Evolutionary conservation across 2,888 invertebrate species (phyloP), one percentile per base, ranked within the genome.

Genomic region (Plebejus argus): DNA sequence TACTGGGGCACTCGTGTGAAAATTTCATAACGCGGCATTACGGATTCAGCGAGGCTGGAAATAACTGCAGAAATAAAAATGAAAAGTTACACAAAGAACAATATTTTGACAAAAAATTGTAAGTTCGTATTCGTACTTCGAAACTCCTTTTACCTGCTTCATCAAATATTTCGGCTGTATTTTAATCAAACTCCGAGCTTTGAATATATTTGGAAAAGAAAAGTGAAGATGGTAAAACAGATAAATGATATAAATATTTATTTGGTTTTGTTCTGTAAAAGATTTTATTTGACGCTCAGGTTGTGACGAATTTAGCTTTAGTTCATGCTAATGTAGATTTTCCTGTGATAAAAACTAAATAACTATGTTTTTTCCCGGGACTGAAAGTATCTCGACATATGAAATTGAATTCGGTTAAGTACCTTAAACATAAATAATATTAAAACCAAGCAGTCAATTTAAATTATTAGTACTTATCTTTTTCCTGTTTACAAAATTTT

Each of bases 41-140:
- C 66, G 66, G 12, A 23, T 66, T 66, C 61, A 12, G 23, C 66
- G 66, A 5, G 28, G 66, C 66, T 28, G 66, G 66, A 33, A 66
- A 66, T 28, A 20, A 18, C 66, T 66, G 66, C 28, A 28, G 28
- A 12, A 61, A 61, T 61, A 66, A 66, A 61, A 76, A 76, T 76
- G 61, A 66, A 76, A 66, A 76, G 58, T 39, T 58, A 76, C 66
- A 76, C 58, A 66, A 66, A 39, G 35, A 61, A 61, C 56, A 61
- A 56, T 75, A 23, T 75, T 33, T 33, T 56, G 35, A 1, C n/a
- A 56, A 61, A 58, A 58, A 66, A 33, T 5, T 66, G 23, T 15
- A 33, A 33, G 66, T 66, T 28, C 20, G 61, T 23, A 23, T 20
- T 61, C 61, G 23, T 6, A 66, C 66, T 66, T 66, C 12, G 28